Base-by-base conservation (phyloP, 2,797 vertebrate species). In the Huso huso region DNA sequence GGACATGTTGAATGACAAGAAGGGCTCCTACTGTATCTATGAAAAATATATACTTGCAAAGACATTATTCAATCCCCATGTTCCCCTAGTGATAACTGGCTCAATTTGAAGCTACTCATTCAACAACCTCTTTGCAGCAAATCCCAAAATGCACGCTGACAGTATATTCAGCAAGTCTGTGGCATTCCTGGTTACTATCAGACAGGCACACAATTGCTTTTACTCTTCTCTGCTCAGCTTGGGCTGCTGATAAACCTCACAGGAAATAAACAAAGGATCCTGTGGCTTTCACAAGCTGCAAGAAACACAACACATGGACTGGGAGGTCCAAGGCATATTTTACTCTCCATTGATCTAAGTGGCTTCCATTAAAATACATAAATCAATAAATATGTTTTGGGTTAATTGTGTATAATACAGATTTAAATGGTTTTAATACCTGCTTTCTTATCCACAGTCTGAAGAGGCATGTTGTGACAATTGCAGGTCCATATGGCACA, bases 71-170 rank as follows among this genome's bases (percentile, higher is more conserved):
- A 69, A 61, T 62, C 63, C 68, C 73, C 70, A 73, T 72, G 71
- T 67, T 84, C 72, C 72, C 70, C 69, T 55, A 76, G 64, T 68
- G 81, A 63, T 57, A 80, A 78, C 69, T 74, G 69, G 68, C 79
- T 76, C 78, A 82, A 77, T 82, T 82, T 78, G 84, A 69, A 84
- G 74, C 75, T 75, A 78, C 66, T 82, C 74, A 81, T 80, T 83
- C 78, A 81, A 78, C 78, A 78, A 8, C 62, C 77, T 76, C 68
- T 75, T 80, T 77, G 77, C 69, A 71, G 68, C 67, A 71, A 77
- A 63, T 73, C 72, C 63, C 69, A 71, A 71, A 77, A 80, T 75
- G 64, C 60, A 70, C 66, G 72, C 67, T 76, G 75, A 82, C 74
- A 83, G 73, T 77, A 77, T 66, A 79, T 71, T 71, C 69, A 78